Conservation (phyloP, 2,113 vertebrate genomes). For the Paralichthys olivaceus region DNA sequence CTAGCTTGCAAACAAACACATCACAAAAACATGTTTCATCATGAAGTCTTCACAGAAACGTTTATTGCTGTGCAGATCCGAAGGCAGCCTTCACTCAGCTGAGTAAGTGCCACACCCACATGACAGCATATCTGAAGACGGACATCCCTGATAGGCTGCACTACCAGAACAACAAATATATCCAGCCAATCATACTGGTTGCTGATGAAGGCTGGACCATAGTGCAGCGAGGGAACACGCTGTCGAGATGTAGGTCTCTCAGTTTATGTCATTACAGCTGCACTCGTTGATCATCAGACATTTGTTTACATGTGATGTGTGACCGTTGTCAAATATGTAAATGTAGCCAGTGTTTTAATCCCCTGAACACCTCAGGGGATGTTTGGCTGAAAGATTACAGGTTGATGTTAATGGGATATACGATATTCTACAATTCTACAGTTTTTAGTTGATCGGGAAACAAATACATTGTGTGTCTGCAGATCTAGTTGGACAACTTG, state of each 20-base stretch:
- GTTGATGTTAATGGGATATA: too few relatives aligned
- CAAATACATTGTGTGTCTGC: too few relatives aligned
- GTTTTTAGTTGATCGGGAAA: too few relatives aligned
- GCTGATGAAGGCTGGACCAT: conserved; percentile 98
- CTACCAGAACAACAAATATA: conserved; percentile 86
- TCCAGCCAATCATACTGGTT: conserved; percentile 91
- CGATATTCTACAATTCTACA: too few relatives aligned
- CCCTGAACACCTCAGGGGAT: too few relatives aligned
- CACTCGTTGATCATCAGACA: too few relatives aligned
- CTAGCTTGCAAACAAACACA: background rate
- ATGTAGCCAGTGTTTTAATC: too few relatives aligned
- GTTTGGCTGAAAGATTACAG: too few relatives aligned
- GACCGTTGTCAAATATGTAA: too few relatives aligned
- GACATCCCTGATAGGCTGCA: conserved; percentile 90
- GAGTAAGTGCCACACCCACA: conserved; percentile 82
- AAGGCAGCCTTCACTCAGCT: conserved; percentile 64
- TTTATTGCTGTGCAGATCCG: conserved; percentile 38
- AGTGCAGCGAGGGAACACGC: conserved; percentile 76
- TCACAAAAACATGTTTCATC: too few relatives aligned
- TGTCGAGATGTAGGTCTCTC: conserved; percentile 80
- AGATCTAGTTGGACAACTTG: too few relatives aligned
- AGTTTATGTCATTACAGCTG: too few relatives aligned
- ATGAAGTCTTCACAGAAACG: background rate
- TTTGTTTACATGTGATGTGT: background rate
- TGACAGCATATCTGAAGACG: conserved; percentile 91